Base-by-base conservation (phyloP, 2,113 vertebrate species). In the Halcyon malimbica region DNA sequence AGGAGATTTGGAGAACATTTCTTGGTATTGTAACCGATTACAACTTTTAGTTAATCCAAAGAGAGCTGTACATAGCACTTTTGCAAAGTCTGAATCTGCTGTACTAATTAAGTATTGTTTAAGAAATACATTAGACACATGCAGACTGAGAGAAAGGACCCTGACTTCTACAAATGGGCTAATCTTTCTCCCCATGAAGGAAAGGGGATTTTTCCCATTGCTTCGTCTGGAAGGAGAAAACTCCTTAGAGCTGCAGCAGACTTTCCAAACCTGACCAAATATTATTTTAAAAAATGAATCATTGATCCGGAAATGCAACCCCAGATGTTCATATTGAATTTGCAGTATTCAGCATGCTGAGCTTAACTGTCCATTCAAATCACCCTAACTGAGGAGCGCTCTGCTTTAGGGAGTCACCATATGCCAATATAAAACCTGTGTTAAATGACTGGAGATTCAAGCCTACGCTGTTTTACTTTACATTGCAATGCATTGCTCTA, bases 381-480 rank as follows among this genome's bases (percentile, higher is more conserved):
- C 77, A 91, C 48, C 70, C 65, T 71, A 75, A 59, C 64, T 46
- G 69, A 92, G 80, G 83, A 89, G 57, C 24, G 54, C 62, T 89
- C 92, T 89, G 92, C 89, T 95, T 78, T 92, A 93, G 89, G 81
- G 81, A 96, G 80, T 96, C 42, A 94, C 86, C 92, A 94, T 91
- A 95, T 94, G 90, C 92, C 89, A 65, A 41, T 87, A 89, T 80
- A 92, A 96, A 96, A 94, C 77, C 94, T 69, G 89, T 82, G 80
- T 53, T 93, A 91, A 91, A 46, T 24, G 77, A 91, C 89, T 94
- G 69, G 67, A 94, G 89, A 92, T 93, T 91, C 94, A 95, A 96
- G 83, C 96, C 96, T 93, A 92, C 92, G 14, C 91, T 96, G 90
- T 96, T 96, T 96, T 91, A 95, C 91, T 95, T 91, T 79, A 44